Evolutionary conservation across 2,113 vertebrate genomes (phyloP).

Genomic region (Colossoma macropomum): DNA sequence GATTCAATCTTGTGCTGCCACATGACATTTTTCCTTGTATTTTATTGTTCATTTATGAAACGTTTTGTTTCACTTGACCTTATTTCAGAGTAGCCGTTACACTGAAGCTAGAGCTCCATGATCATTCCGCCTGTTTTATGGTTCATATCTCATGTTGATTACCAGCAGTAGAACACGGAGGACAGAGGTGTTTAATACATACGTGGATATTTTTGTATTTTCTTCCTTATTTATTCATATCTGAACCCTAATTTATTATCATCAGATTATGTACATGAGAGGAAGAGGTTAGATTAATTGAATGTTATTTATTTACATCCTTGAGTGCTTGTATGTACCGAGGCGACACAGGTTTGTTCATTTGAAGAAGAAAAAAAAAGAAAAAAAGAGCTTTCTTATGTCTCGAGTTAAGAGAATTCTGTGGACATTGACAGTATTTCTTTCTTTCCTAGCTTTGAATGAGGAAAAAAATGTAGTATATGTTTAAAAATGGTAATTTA

Average conservation of each 20-base stretch:
- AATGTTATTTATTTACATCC: slow-evolving; percentile 84
- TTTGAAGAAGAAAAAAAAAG: slow-evolving; percentile 67
- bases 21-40: slow-evolving; percentile 40
- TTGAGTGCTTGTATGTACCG: slow-evolving; percentile 78
- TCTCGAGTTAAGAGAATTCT: slow-evolving; percentile 76
- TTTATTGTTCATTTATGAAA: slow-evolving; percentile 72
- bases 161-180: slow-evolving; percentile 80
- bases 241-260: slow-evolving; percentile 81
- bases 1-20: slow-evolving; percentile 72
- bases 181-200: slow-evolving; percentile 81
- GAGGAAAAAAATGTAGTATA: slow-evolving; percentile 69
- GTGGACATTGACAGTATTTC: slow-evolving; percentile 79
- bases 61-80: slow-evolving; percentile 62
- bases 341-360: slow-evolving; percentile 76
- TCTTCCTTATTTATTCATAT: slow-evolving; percentile 62
- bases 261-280: slow-evolving; percentile 84
- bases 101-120: background rate
- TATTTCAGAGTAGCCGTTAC: slow-evolving; percentile 39
- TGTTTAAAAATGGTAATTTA: slow-evolving; percentile 74
- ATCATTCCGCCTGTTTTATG: slow-evolving; percentile 59
- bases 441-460: slow-evolving; percentile 77
- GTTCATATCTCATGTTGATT: slow-evolving; percentile 64
- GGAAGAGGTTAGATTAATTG: slow-evolving; percentile 78
- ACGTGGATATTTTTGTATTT: slow-evolving; percentile 94
- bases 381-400: slow-evolving; percentile 68